Base-by-base conservation (phyloP, 2,113 vertebrate genomes). In the Notechis scutatus region DNA sequence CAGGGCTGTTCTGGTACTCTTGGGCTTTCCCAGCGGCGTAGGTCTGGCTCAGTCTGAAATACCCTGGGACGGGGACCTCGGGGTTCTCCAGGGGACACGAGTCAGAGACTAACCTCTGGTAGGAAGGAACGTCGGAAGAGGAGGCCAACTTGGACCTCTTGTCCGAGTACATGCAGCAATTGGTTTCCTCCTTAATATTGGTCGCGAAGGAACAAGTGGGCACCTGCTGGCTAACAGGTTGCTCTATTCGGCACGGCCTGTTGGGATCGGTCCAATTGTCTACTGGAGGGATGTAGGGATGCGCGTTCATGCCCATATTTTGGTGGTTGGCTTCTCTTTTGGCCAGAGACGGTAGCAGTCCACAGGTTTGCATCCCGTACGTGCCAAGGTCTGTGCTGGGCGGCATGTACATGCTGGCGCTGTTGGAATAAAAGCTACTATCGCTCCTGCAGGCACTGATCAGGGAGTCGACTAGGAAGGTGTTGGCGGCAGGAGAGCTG, bases 361-460 rank as follows among this genome's bases (percentile, higher is more conserved):
- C 99, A 99, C 99, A 99, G 98, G 99, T 99, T 99, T 99, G 99
- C 99, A 99, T 99, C 98, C 99, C 99, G 98, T 99, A 99, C 98
- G 98, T 99, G 97, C 99, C 99, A 98, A 99, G 98, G 97, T 99
- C 99, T 97, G 99, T 97, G 98, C 98, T 98, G 97, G 99, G 97
- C 98, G 98, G 98, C 99, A 99, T 99, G 97, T 99, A 99, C 99
- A 99, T 99, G 98, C 98, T 98, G 99, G 98, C 98, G 99, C 97
- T 98, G 98, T 98, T 98, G 96, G 99, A 98, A 98, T 99, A 99
- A 97, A 99, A 99, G 97, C 98, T 99, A 98, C 98, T 99, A 98
- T 99, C 99, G 98, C 99, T 99, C 98, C 99, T 98, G 98, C 99
- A 99, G 94, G 99, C 99, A 97, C 99, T 99, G 97, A 99, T 99